These are phyloP conservation scores for Rhinichthys klamathensis DNA, from an alignment of 2,113 vertebrate species.

Conservation along the genomic window DNA sequence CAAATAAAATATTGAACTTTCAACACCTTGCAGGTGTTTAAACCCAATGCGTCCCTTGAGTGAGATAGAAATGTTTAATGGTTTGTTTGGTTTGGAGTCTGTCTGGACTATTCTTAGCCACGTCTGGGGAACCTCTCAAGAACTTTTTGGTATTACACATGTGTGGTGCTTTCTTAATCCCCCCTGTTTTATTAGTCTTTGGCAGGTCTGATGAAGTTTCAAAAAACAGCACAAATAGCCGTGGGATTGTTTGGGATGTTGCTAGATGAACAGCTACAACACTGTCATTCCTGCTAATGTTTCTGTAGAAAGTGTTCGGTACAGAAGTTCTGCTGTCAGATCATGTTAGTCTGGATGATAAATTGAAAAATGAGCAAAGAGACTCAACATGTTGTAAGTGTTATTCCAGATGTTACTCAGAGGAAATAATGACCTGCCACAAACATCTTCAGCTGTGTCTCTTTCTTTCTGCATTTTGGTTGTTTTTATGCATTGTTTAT, in stretches of 20 bases:
- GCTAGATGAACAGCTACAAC: neutral
- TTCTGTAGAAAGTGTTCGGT: neutral
- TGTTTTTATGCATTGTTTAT: neutral
- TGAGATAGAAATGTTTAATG: constrained; percentile 54
- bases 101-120: constrained; percentile 60
- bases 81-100: constrained; percentile 60
- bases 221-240: constrained; percentile 5
- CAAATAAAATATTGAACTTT: constrained; percentile 56
- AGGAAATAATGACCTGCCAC: constrained; percentile 14
- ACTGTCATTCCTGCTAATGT: neutral
- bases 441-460: constrained; percentile 2
- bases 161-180: constrained; percentile 37
- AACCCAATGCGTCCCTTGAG: constrained; percentile 51
- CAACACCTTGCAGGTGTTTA: constrained; percentile 57
- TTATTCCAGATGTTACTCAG: constrained; percentile 41
- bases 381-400: constrained; percentile 15
- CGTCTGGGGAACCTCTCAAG: constrained; percentile 52
- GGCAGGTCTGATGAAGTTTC: neutral
- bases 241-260: constrained; percentile 37
- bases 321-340: constrained; percentile 12
- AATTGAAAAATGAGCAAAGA: neutral
- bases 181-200: constrained; percentile 39
- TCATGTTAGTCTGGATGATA: neutral
- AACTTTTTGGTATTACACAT: constrained; percentile 38
- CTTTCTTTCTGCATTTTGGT: neutral